Conservation (phyloP, 2,888 invertebrate genomes). For the Onchidella celtica region DNA sequence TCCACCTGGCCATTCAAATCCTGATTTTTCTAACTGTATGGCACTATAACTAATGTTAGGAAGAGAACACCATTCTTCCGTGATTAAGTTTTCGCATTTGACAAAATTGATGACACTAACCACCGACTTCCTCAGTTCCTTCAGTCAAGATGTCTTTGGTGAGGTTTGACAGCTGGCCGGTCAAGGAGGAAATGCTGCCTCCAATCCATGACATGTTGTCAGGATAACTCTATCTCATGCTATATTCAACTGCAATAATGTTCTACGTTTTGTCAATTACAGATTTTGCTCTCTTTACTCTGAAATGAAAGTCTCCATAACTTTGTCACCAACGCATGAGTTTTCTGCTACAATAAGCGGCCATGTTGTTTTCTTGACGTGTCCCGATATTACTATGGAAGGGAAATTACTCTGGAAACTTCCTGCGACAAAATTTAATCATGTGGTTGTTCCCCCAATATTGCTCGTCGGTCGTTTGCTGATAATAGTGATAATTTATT, state of each 20-base stretch:
- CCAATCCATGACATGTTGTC: slow-evolving; percentile 75
- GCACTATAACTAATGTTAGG: no score
- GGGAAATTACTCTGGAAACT: slow-evolving; percentile 28
- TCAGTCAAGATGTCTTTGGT: slow-evolving; percentile 94
- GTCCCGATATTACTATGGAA: slow-evolving; percentile 37
- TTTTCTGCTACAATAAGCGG: not conserved
- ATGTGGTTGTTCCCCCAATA: not conserved
- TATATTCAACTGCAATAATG: not conserved
- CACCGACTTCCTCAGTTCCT: slow-evolving; percentile 84
- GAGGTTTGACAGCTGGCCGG: slow-evolving; percentile 91
- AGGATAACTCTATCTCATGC: not conserved
- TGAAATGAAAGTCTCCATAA: not conserved
- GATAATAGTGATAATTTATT: no score
- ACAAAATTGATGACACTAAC: no score
- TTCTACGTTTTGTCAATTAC: not conserved
- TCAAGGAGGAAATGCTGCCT: slow-evolving; percentile 82
- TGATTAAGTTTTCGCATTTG: no score
- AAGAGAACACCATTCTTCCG: no score
- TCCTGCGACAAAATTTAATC: not conserved
- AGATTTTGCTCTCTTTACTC: no score
- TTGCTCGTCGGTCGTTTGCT: not conserved
- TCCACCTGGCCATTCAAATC: no score
- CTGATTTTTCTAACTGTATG: no score
- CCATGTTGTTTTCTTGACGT: slow-evolving; percentile 46
- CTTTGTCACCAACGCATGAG: not conserved